phyloP scores from a whole-genome alignment of 2,888 invertebrate species.

The Neoitamus cyanurus region DNA sequence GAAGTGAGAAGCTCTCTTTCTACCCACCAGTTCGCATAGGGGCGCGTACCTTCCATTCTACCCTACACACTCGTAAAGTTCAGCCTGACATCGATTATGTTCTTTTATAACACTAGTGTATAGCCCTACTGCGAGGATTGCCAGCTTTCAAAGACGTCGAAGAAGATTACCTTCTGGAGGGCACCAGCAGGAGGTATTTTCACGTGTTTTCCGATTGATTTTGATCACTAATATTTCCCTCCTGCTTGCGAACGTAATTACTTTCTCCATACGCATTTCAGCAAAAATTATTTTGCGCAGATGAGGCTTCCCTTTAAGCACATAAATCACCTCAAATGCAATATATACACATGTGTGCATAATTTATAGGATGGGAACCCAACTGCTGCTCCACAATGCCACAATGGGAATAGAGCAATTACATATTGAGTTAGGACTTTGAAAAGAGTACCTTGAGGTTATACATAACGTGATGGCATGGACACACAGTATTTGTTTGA shows the following conservation, averaged over 20 bases:
- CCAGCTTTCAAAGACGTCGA: not conserved
- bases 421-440: too few relatives aligned
- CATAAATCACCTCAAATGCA: not conserved
- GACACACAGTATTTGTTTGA: too few relatives aligned
- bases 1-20: not conserved
- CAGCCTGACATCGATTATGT: not conserved
- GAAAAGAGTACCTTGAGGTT: too few relatives aligned
- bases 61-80: not conserved
- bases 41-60: not conserved
- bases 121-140: not conserved
- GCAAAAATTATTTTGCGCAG: not conserved
- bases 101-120: not conserved
- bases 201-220: not conserved
- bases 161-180: not conserved
- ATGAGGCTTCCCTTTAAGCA: not conserved
- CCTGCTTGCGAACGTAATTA: not conserved
- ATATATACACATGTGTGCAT: not conserved
- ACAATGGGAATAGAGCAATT: not conserved
- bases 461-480: too few relatives aligned
- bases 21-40: not conserved
- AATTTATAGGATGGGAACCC: not conserved
- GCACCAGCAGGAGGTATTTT: not conserved
- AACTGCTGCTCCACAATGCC: not conserved
- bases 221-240: not conserved
- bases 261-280: not conserved